A percentile compares a stretch with the other conserved stretches of the same genome.
phyloP scores from a whole-genome alignment of 1,140 invertebrate species.

The Mactra quadrangularis region DNA sequence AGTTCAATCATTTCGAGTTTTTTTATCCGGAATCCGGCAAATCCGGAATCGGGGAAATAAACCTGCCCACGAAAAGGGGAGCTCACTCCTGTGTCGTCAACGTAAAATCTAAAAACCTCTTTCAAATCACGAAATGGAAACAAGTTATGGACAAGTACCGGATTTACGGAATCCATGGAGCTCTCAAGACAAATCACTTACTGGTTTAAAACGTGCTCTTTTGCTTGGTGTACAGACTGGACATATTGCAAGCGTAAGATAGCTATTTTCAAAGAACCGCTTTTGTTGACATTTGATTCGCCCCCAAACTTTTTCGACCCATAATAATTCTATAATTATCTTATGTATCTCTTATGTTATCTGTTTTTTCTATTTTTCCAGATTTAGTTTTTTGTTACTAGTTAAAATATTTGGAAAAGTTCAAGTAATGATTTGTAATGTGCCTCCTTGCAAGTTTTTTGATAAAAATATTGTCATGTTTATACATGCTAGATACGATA shows the following conservation, averaged over 20 bases:
- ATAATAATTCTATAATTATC: neutral
- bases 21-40: no score
- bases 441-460: neutral
- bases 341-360: neutral
- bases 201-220: constrained; percentile 22
- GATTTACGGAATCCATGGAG: constrained; percentile 53
- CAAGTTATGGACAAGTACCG: constrained; percentile 10
- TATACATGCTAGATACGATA: no score
- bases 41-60: no score
- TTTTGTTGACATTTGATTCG: neutral
- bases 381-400: neutral
- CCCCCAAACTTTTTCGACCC: neutral
- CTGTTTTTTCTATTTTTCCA: neutral
- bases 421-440: neutral
- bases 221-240: constrained; percentile 42
- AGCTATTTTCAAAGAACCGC: no score
- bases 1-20: no score
- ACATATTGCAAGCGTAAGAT: constrained; percentile 48
- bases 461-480: no score
- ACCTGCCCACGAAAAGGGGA: no score
- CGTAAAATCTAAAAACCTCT: no score
- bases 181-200: constrained; percentile 44
- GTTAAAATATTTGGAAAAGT: neutral
- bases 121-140: constrained; percentile 34
- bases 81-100: no score